phyloP scores from a whole-genome alignment of 1,140 invertebrate genomes.

The Drosophila nasuta region DNA sequence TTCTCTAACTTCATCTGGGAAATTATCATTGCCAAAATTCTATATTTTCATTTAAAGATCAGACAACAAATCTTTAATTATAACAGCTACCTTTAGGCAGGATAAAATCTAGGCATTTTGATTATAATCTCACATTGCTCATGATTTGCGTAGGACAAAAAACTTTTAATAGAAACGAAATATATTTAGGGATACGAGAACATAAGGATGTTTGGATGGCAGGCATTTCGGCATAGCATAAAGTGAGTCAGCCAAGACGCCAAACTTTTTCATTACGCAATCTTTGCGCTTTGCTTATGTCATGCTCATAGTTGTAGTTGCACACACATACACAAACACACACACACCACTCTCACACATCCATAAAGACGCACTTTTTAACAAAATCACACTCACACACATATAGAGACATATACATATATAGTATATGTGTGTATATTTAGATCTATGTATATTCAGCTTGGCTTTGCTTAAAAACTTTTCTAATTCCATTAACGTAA shows the following conservation, averaged over 20 bases:
- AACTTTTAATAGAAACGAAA: constrained; percentile 57
- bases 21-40: no score
- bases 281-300: constrained; percentile 62
- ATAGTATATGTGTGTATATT: constrained; percentile 23
- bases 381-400: constrained; percentile 65
- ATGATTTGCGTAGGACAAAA: constrained; percentile 62
- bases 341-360: not conserved
- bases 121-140: constrained; percentile 54
- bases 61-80: not conserved
- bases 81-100: not conserved
- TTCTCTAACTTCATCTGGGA: no score
- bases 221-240: constrained; percentile 21
- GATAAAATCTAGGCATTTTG: constrained; percentile 32
- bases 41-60: no score
- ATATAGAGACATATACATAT: not conserved
- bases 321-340: constrained; percentile 25
- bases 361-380: constrained; percentile 55
- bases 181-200: constrained; percentile 6
- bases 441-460: constrained; percentile 47
- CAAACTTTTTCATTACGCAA: constrained; percentile 81
- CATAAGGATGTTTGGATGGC: constrained; percentile 9
- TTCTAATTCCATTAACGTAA: constrained; percentile 83
- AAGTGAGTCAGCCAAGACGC: constrained; percentile 46
- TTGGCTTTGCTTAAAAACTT: constrained; percentile 75
- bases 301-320: constrained; percentile 44